Evolutionary conservation across 2,888 invertebrate species (phyloP).

Genomic region (Macaria notata): DNA sequence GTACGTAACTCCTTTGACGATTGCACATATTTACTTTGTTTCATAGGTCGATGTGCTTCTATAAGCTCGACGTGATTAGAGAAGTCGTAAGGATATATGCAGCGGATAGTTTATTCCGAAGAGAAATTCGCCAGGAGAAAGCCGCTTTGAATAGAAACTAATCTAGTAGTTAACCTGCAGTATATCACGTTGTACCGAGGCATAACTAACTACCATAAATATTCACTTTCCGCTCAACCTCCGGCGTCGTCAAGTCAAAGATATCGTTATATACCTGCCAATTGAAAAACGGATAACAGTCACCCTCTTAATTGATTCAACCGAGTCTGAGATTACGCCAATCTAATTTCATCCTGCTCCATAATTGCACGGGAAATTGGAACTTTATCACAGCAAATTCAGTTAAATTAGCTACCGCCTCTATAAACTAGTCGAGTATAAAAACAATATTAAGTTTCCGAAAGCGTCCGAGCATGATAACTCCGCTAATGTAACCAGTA

Average conservation of each 20-base stretch:
- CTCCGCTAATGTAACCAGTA: conserved; percentile 33
- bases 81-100: conserved; percentile 38
- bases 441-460: conserved; percentile 29
- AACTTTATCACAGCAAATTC: conserved; percentile 10
- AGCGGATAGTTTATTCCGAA: conserved; percentile 47
- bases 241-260: conserved; percentile 39
- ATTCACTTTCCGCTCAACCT: conserved; percentile 55
- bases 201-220: conserved; percentile 57
- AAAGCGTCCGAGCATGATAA: conserved; percentile 28
- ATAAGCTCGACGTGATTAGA: conserved; percentile 17
- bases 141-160: conserved; percentile 71
- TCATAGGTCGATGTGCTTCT: neutral
- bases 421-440: conserved; percentile 9
- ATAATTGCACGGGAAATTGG: conserved; percentile 18
- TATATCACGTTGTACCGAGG: conserved; percentile 55
- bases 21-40: conserved; percentile 8
- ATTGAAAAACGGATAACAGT: conserved; percentile 18
- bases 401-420: conserved; percentile 14
- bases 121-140: conserved; percentile 69
- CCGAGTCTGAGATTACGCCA: neutral
- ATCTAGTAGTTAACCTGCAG: conserved; percentile 63
- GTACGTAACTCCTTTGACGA: conserved; percentile 50
- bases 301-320: conserved; percentile 1
- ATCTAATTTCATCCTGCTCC: conserved; percentile 11
- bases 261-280: conserved; percentile 28